Evolutionary conservation across 2,888 invertebrate genomes (phyloP), one percentile per base, ranked within the genome.

Genomic region (Caenorhabditis sinica): DNA sequence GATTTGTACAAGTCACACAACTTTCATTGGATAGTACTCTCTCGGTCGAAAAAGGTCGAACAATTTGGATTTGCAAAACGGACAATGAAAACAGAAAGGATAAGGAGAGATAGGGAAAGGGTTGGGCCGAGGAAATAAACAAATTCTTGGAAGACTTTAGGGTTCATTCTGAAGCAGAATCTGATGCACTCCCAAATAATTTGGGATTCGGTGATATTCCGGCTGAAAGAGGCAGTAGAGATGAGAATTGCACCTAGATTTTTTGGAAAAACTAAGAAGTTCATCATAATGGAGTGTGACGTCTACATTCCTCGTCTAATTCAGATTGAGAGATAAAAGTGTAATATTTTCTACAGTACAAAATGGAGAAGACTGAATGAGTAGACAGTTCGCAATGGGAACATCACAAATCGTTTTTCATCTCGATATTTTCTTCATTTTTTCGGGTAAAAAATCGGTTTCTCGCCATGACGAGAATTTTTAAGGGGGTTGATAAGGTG

Each of bases 381-480:
- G 17, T 28, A 66, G 49, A 49, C 49, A 66, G 63, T 65, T 45
- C 25, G 25, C 30, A 28, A 15, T 65, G 11, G 45, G 66, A 66
- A 66, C 68, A 36, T 68, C 68, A 68, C 30, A 68, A 68, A 68
- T 53, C 51, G 33, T 53, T n/a, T n/a, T n/a, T n/a, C n/a, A n/a
- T 65, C 43, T 45, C 65, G 15, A 30, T 40, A 36, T 49, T 53
- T 68, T 30, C 13, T 33, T 68, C 17, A 28, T 36, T n/a, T n/a
- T n/a, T n/a, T 2, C 11, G 2, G 20, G 17, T 30, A 28, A 51
- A 30, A 51, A 51, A 68, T 25, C 20, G 15, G 1, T n/a, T 49
- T n/a, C 5, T 23, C 25, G 30, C 6, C 68, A 49, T 45, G 45
- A 49, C 65, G 36, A 68, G 15, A 68, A 51, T 68, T 15, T 49